Conservation (phyloP, 2,797 vertebrate species). For the Nyctalus aviator region DNA sequence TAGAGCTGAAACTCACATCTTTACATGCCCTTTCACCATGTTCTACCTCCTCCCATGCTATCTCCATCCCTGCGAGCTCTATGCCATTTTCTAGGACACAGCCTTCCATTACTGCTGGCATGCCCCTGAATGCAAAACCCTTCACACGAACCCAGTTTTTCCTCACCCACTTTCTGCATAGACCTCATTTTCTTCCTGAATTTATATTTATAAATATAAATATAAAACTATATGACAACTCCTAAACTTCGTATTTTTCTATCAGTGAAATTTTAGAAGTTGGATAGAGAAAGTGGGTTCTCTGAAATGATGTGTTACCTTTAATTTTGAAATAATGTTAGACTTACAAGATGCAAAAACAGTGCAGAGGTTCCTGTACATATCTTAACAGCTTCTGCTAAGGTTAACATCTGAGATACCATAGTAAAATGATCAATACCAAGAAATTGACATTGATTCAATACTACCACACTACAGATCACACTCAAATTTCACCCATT, state of each 20-base stretch:
- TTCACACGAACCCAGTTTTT: neutral
- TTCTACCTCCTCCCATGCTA: neutral
- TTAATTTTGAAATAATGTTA: neutral
- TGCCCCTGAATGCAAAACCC: neutral
- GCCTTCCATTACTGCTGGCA: neutral
- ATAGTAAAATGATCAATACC: neutral
- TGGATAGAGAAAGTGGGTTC: neutral
- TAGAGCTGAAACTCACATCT: neutral
- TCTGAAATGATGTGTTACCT: neutral
- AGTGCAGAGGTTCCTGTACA: neutral
- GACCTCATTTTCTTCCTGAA: neutral
- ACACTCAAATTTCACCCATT: neutral
- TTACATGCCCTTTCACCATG: neutral
- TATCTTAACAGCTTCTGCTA: neutral
- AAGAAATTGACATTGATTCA: neutral
- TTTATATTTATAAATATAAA: neutral
- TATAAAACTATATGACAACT: neutral
- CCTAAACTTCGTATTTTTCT: neutral
- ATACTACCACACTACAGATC: neutral
- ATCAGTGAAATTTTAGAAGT: neutral
- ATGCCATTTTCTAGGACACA: neutral
- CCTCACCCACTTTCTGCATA: neutral
- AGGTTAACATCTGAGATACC: neutral
- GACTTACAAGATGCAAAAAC: neutral
- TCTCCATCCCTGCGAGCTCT: neutral